These are phyloP conservation scores for Pangasius macronema DNA, from an alignment of 2,797 vertebrate genomes.

Conservation along the genomic window DNA sequence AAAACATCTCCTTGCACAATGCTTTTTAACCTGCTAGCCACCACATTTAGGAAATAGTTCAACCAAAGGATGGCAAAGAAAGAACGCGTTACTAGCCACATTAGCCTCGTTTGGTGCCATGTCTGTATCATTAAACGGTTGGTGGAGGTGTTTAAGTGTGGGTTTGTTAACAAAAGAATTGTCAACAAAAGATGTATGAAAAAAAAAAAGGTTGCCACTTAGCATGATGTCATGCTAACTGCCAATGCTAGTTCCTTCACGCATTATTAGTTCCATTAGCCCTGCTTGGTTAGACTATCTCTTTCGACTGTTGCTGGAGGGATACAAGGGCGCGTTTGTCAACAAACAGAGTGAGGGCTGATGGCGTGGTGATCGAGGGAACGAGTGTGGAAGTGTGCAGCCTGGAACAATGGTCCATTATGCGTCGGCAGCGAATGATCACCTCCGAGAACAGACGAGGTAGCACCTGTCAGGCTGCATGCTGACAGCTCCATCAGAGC, in stretches of 20 bases:
- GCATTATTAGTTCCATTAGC: constrained; percentile 13
- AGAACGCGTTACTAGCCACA: background rate
- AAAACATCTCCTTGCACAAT: constrained; percentile 5
- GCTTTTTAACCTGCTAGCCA: constrained; percentile 5
- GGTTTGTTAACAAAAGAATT: background rate
- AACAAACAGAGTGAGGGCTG: constrained; percentile 22
- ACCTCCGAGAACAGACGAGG: constrained; percentile 46
- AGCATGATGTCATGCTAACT: constrained; percentile 13
- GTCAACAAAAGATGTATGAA: background rate
- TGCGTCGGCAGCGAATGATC: constrained; percentile 52
- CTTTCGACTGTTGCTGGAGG: constrained; percentile 1
- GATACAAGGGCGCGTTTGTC: constrained; percentile 1
- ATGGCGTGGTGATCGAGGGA: constrained; percentile 26
- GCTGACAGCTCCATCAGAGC: constrained; percentile 57
- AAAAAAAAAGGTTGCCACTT: background rate
- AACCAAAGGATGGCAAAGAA: background rate
- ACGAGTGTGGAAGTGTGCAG: constrained; percentile 25
- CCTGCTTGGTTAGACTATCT: background rate
- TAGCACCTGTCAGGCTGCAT: constrained; percentile 52
- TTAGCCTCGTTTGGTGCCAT: background rate
- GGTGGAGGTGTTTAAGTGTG: background rate
- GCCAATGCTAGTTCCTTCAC: background rate
- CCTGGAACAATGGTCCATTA: constrained; percentile 57
- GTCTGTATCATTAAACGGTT: background rate
- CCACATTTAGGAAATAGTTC: background rate